A percentile compares a stretch with the other conserved stretches of the same genome.
These are phyloP conservation scores for Phalacrocorax aristotelis DNA, from an alignment of 2,113 vertebrate species.

Conservation along the genomic window DNA sequence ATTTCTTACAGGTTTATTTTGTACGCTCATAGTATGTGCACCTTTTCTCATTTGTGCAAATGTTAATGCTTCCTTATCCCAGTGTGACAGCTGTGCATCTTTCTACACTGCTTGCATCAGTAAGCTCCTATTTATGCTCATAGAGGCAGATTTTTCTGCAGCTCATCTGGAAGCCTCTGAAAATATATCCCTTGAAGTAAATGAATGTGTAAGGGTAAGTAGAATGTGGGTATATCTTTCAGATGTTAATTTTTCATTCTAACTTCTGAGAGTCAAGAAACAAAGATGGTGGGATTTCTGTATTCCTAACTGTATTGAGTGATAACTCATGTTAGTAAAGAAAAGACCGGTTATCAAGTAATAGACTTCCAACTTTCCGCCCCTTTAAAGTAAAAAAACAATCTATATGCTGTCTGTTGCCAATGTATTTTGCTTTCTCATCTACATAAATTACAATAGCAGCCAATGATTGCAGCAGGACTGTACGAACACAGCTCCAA, in stretches of 20 bases:
- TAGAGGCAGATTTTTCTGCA: not conserved
- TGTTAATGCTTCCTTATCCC: not conserved
- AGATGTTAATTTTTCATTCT: not conserved
- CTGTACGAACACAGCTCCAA: slow-evolving; percentile 20
- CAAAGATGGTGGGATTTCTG: not conserved
- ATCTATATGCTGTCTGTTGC: not conserved
- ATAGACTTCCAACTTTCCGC: not conserved
- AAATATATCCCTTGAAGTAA: not conserved
- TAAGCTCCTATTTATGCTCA: not conserved
- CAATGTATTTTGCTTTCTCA: not conserved
- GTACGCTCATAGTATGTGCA: not conserved
- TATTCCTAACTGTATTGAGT: not conserved
- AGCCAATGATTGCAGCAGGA: not conserved
- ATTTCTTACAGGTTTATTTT: not conserved
- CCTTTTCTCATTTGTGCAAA: not conserved
- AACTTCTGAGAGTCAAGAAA: not conserved
- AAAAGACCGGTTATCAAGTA: not conserved
- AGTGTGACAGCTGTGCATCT: not conserved
- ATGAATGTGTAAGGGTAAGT: not conserved
- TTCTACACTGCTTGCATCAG: not conserved
- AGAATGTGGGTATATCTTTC: not conserved
- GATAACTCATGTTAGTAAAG: not conserved
- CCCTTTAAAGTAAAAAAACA: not conserved
- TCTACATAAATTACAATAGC: slow-evolving; percentile 20
- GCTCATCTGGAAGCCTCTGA: not conserved